Conservation (phyloP, 2,888 invertebrate species). For the Tanytarsus gracilentus region DNA sequence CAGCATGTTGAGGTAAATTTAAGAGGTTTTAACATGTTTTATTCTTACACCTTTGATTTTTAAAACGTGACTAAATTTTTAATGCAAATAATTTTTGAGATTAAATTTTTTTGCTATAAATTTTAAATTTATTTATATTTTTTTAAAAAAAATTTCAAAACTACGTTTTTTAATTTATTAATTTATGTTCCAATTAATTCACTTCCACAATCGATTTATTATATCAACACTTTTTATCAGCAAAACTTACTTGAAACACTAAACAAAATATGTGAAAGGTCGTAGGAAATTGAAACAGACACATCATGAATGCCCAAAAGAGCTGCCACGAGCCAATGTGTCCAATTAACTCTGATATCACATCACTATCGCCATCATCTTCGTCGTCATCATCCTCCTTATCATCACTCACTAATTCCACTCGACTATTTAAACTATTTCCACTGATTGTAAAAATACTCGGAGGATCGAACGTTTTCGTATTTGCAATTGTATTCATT, state of each 20-base stretch:
- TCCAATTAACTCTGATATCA: constrained; percentile 49
- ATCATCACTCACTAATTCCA: constrained; percentile 31
- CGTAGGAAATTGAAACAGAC: constrained; percentile 52
- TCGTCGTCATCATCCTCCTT: constrained; percentile 32
- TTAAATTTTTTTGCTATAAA: too few species aligned
- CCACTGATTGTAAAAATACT: constrained; percentile 27
- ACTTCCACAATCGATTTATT: constrained; percentile 14
- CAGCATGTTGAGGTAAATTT: too few species aligned
- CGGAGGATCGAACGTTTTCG: constrained; percentile 1
- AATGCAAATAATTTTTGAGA: too few species aligned
- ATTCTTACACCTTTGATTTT: too few species aligned
- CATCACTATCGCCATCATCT: constrained; percentile 43
- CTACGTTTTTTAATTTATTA: too few species aligned
- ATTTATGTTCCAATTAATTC: too few species aligned
- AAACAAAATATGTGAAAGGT: constrained; percentile 55
- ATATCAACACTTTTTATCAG: constrained; percentile 14
- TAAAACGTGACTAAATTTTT: too few species aligned
- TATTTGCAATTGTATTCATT: neutral
- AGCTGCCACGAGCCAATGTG: constrained; percentile 53
- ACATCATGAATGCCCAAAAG: constrained; percentile 47
- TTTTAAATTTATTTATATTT: too few species aligned
- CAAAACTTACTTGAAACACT: constrained; percentile 45
- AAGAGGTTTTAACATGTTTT: too few species aligned
- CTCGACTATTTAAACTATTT: neutral
- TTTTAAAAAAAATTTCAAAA: too few species aligned